Conservation (phyloP, 1,140 invertebrate species). For the Amyelois transitella region DNA sequence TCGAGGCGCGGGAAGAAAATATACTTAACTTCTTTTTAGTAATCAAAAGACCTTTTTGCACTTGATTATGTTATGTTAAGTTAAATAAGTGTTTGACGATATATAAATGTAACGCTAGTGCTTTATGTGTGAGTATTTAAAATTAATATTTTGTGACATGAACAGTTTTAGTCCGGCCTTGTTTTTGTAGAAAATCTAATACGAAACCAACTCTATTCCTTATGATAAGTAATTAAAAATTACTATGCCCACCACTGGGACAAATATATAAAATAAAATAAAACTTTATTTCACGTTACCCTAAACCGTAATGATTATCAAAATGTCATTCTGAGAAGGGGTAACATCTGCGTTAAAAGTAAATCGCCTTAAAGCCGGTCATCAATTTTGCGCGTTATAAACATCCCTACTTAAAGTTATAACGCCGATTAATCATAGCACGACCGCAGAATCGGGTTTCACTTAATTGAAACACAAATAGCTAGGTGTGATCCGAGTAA, state of each 20-base stretch:
- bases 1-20: neutral
- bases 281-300: neutral
- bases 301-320: neutral
- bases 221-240: too few relatives aligned
- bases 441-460: constrained; percentile 48
- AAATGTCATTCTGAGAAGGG: neutral
- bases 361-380: constrained; percentile 8
- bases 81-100: neutral
- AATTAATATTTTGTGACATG: too few relatives aligned
- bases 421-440: constrained; percentile 42
- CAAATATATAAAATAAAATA: neutral
- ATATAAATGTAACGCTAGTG: too few relatives aligned
- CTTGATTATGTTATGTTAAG: neutral
- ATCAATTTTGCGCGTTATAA: constrained; percentile 11
- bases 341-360: constrained; percentile 2
- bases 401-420: constrained; percentile 16
- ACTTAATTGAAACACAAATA: constrained; percentile 68
- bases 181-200: too few relatives aligned
- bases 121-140: too few relatives aligned
- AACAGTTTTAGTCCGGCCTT: too few relatives aligned
- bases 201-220: too few relatives aligned
- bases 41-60: neutral
- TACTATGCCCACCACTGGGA: too few relatives aligned
- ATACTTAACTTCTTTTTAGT: neutral
- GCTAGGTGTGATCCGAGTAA: constrained; percentile 50